Percentiles rank a stretch among this genome's conserved stretches.
phyloP scores from a whole-genome alignment of 2,888 invertebrate species.

The Entomobrya proxima region DNA sequence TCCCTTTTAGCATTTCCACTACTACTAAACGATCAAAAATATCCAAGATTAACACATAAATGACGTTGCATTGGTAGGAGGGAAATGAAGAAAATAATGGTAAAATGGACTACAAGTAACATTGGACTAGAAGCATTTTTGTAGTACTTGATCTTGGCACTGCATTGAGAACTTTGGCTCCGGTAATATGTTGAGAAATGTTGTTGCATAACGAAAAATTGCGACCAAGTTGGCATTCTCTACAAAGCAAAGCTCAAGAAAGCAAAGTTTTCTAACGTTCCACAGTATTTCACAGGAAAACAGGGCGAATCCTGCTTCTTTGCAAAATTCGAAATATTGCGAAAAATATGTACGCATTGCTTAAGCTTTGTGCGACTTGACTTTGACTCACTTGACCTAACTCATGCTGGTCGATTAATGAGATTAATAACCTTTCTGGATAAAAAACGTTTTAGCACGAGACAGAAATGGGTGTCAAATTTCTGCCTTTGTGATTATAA shows the following conservation, averaged over 20 bases:
- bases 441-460: background rate
- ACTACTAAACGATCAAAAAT: no score
- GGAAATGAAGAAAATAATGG: background rate
- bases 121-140: background rate
- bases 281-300: background rate
- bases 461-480: no score
- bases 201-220: background rate
- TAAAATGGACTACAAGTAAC: background rate
- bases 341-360: no score
- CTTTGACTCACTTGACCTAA: no score
- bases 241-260: background rate
- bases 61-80: background rate
- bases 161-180: background rate
- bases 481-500: background rate
- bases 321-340: no score
- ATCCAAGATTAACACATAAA: background rate
- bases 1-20: background rate
- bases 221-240: background rate
- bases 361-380: no score
- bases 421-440: constrained; percentile 4
- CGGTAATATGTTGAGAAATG: no score
- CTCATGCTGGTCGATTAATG: background rate
- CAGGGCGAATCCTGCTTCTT: no score
- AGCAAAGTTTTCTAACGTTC: no score
- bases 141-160: constrained; percentile 28